Evolutionary conservation across 2,113 vertebrate species (phyloP).

Genomic region (Barnardius zonarius): DNA sequence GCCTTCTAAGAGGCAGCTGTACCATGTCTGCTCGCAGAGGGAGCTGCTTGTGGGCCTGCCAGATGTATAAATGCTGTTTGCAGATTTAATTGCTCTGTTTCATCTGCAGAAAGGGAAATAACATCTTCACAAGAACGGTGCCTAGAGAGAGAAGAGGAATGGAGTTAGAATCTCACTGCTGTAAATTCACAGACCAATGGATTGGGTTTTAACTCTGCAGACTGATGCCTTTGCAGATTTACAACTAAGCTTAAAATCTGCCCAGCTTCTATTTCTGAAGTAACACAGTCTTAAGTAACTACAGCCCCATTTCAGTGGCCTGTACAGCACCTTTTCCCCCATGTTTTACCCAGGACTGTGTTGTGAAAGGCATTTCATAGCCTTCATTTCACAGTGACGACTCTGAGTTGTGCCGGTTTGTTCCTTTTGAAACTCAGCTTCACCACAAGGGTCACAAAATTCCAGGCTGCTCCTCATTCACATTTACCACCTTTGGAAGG

Average conservation of each 20-base stretch:
- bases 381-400: neutral
- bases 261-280: neutral
- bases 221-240: neutral
- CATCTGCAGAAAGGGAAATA: neutral
- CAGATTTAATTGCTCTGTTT: neutral
- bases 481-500: neutral
- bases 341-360: neutral
- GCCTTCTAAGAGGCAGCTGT: neutral
- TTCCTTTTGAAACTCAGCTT: neutral
- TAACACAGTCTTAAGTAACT: neutral
- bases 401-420: rapidly evolving
- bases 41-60: neutral
- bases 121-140: neutral
- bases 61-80: neutral
- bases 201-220: neutral
- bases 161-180: neutral
- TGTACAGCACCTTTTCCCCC: neutral
- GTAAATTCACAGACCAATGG: neutral
- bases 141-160: neutral
- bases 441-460: neutral
- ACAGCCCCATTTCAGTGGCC: neutral
- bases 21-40: neutral
- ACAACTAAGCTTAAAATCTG: neutral
- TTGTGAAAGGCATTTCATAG: neutral
- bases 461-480: rapidly evolving